These are phyloP conservation scores for Ceratina japonica DNA, from an alignment of 1,140 invertebrate genomes.

Conservation along the genomic window DNA sequence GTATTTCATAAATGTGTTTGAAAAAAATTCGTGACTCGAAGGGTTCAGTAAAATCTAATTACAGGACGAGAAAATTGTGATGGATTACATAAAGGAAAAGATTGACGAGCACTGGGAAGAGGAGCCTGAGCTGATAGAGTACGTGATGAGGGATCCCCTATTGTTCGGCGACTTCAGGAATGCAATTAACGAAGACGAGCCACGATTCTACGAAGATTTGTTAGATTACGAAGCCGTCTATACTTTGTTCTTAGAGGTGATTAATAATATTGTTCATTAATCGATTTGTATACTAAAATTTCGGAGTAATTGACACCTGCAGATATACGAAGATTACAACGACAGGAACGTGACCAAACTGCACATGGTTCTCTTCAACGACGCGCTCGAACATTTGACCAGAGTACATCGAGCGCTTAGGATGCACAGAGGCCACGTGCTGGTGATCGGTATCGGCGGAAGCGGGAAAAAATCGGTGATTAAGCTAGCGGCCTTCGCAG, in stretches of 20 bases:
- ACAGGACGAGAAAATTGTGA: slow-evolving; percentile 79
- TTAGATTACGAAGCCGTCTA: slow-evolving; percentile 92
- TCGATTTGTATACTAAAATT: background rate
- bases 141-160: slow-evolving; percentile 88
- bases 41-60: too few species aligned
- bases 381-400: slow-evolving; percentile 93
- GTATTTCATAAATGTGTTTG: too few species aligned
- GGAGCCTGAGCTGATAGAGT: slow-evolving; percentile 81
- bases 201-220: slow-evolving; percentile 92
- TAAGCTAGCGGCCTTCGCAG: slow-evolving; percentile 86
- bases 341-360: slow-evolving; percentile 83
- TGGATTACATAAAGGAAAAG: slow-evolving; percentile 78
- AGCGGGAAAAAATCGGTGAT: slow-evolving; percentile 90
- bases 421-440: slow-evolving; percentile 90
- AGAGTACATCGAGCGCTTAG: slow-evolving; percentile 90
- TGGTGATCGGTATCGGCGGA: slow-evolving; percentile 92
- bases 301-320: background rate
- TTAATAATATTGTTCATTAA: background rate
- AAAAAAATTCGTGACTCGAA: too few species aligned
- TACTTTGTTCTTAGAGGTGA: slow-evolving; percentile 90
- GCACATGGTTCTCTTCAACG: slow-evolving; percentile 92
- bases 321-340: slow-evolving; percentile 93
- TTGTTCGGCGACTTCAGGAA: slow-evolving; percentile 94
- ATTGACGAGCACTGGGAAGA: slow-evolving; percentile 79
- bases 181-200: slow-evolving; percentile 87